Evolutionary conservation across 1,140 invertebrate genomes (phyloP).

Genomic region (Metaphire vulgaris): DNA sequence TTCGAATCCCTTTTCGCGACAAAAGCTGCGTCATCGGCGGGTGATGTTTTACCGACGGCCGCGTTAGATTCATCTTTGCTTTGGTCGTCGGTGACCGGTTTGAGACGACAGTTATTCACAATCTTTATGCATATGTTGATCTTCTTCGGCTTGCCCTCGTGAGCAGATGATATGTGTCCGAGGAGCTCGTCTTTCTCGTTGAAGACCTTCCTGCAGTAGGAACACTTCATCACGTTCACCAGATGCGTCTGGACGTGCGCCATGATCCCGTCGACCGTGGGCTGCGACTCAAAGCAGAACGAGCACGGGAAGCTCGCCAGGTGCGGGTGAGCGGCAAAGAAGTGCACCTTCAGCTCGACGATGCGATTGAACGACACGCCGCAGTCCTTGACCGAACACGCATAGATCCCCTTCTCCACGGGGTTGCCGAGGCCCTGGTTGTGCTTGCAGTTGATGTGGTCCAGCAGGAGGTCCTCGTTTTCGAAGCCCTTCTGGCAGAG

Average conservation of each 20-base stretch:
- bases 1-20: background rate
- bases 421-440: background rate
- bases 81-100: background rate
- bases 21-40: background rate
- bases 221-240: constrained; percentile 6
- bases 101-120: constrained; percentile 4
- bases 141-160: constrained; percentile 1
- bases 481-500: constrained; percentile 9
- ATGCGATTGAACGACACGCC: background rate
- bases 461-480: background rate
- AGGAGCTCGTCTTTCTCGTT: constrained; percentile 4
- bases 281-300: constrained; percentile 4
- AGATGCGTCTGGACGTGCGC: constrained; percentile 11
- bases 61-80: background rate
- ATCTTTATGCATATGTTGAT: constrained; percentile 9
- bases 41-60: background rate
- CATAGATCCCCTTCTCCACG: constrained; percentile 9
- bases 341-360: background rate
- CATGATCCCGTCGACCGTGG: background rate
- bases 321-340: background rate
- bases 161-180: constrained; percentile 1
- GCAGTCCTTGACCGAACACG: constrained; percentile 7
- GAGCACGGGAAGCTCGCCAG: background rate
- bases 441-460: constrained; percentile 6
- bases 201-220: constrained; percentile 15